These are phyloP conservation scores for Semicossyphus pulcher DNA, from an alignment of 2,113 vertebrate species.

Conservation along the genomic window DNA sequence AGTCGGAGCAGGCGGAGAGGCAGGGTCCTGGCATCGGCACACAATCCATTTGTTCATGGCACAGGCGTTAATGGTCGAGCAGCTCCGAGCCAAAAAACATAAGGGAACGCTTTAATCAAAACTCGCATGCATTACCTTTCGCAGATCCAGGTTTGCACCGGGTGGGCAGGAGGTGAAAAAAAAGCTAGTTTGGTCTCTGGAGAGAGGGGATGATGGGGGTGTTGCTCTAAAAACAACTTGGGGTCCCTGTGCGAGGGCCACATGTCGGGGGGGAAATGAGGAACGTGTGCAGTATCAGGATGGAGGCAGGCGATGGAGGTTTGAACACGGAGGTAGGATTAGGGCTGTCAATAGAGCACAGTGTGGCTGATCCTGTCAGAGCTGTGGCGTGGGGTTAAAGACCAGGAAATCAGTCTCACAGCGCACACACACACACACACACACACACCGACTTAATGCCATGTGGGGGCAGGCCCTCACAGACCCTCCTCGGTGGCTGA, in stretches of 20 bases:
- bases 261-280: slow-evolving; percentile 61
- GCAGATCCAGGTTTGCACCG: slow-evolving; percentile 47
- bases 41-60: slow-evolving; percentile 77
- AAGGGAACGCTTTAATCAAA: slow-evolving; percentile 79
- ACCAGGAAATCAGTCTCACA: slow-evolving; percentile 63
- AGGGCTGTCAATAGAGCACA: slow-evolving; percentile 72
- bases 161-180: slow-evolving; percentile 42
- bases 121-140: slow-evolving; percentile 70
- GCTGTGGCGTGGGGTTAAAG: slow-evolving; percentile 63
- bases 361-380: slow-evolving; percentile 76
- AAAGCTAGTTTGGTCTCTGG: slow-evolving; percentile 17
- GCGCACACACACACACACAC: slow-evolving; percentile 38
- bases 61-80: slow-evolving; percentile 65
- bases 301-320: slow-evolving; percentile 53
- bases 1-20: slow-evolving; percentile 58
- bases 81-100: slow-evolving; percentile 70
- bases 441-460: slow-evolving; percentile 41
- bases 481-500: slow-evolving; percentile 67
- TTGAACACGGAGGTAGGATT: slow-evolving; percentile 74
- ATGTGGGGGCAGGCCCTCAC: slow-evolving; percentile 35
- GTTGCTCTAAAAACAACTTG: slow-evolving; percentile 60
- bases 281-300: slow-evolving; percentile 66
- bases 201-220: slow-evolving; percentile 6
- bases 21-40: slow-evolving; percentile 46
- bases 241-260: slow-evolving; percentile 52